A percentile compares a stretch with the other conserved stretches of the same genome.
Conservation (phyloP, 2,797 vertebrate genomes). For the Australoheros facetus region DNA sequence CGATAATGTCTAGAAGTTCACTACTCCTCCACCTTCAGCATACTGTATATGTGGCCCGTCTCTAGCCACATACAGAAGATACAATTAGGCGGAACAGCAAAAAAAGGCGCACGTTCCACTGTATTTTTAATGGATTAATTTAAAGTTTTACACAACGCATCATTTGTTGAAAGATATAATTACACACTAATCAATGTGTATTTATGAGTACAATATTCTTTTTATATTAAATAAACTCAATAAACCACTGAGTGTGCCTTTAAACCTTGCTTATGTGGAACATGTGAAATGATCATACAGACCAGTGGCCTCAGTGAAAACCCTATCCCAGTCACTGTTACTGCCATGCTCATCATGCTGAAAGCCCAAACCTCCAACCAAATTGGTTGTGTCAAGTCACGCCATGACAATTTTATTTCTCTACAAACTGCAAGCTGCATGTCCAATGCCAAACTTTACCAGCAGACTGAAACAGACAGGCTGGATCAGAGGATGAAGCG, state of each 20-base stretch:
- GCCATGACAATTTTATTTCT: neutral
- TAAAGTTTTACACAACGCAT: too few species aligned
- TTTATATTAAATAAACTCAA: neutral
- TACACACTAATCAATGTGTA: accelerated
- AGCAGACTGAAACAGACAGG: conserved; percentile 14
- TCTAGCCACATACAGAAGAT: too few species aligned
- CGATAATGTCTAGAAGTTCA: too few species aligned
- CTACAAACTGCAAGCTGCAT: neutral
- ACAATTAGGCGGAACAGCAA: too few species aligned
- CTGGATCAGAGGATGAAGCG: neutral
- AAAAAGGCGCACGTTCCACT: too few species aligned
- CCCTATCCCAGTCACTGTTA: neutral
- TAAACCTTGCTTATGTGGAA: neutral
- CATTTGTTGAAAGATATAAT: neutral
- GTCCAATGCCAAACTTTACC: neutral
- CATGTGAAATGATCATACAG: neutral
- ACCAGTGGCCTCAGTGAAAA: neutral
- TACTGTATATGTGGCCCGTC: too few species aligned
- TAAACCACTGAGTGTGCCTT: accelerated
- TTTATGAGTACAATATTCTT: neutral
- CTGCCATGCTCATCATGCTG: neutral
- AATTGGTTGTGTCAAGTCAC: neutral
- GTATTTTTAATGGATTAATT: too few species aligned
- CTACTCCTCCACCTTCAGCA: too few species aligned
- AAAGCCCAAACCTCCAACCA: neutral